Base-by-base conservation (phyloP, 2,113 vertebrate genomes). In the Equus quagga region DNA sequence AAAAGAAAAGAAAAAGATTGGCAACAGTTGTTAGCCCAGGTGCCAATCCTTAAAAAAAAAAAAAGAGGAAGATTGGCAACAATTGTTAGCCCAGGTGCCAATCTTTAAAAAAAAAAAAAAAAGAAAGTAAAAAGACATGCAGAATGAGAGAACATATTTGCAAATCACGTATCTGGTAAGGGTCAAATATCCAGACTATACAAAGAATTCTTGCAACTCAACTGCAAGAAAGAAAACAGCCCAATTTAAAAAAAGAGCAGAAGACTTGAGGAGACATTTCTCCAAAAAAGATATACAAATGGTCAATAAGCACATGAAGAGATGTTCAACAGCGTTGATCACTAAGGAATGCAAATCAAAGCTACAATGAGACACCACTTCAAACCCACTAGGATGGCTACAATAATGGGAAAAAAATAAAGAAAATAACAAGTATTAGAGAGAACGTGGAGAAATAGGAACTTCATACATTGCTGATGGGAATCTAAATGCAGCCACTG, bases 121-220 rank as follows among this genome's bases (percentile, higher is more conserved):
- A 92, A 95, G 69, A 92, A 92, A 58, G 36, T 56, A 78, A 89
- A 94, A 92, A 56, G 83, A 31, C 46, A 56, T 70, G 82, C 0
- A 44, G 17, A 87, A 70, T 12, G 21, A 11, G 10, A 72, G 28
- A 56, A 72, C 88, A 92, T 56, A 89, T 78, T 78, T 78, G 46
- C n/a, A 72, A 84, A 72, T 92, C 62, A 41, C 41, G 17, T 84
- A 72, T 79, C 54, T 64, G 18, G 54, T 72, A 91, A 88, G 18
- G 21, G 0, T 44, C 12, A 10, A 91, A 60, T 58, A 82, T 65
- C 41, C 36, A 87, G 12, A 88, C 54, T n/a, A 82, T 54, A 51
- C 62, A 79, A 89, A 83, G 44, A 84, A 72, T 23, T 7, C 65
- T 96, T 72, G 72, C 9, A 75, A 81, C 10, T 51, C 33, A 80